phyloP scores from a whole-genome alignment of 2,888 invertebrate species.

The Ormyrus thymus region DNA sequence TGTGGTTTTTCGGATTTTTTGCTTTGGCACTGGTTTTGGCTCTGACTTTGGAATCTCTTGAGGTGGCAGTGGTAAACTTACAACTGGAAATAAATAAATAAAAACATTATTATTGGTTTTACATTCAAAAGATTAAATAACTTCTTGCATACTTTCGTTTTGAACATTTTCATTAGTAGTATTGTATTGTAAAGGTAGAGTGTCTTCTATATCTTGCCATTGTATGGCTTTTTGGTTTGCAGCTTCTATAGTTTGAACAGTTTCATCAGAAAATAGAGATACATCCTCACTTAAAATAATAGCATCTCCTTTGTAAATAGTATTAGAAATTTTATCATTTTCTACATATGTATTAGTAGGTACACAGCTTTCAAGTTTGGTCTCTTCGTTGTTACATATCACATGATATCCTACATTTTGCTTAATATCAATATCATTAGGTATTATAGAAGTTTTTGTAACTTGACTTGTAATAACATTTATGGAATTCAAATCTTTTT shows the following conservation, averaged over 20 bases:
- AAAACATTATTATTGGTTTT: no score
- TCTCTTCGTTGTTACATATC: slow-evolving; percentile 3
- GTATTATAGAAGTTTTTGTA: slow-evolving; percentile 28
- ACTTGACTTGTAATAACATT: slow-evolving; percentile 28
- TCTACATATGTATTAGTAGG: slow-evolving; percentile 1
- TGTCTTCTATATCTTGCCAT: neutral
- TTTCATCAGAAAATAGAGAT: slow-evolving; percentile 43
- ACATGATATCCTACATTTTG: slow-evolving; percentile 19
- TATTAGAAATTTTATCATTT: slow-evolving; percentile 3
- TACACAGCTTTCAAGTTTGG: neutral
- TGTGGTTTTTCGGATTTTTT: no score
- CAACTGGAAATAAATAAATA: no score
- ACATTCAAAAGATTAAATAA: no score
- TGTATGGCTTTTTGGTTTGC: neutral
- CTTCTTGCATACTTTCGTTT: no score
- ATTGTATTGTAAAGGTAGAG: neutral
- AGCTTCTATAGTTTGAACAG: neutral
- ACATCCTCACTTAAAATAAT: slow-evolving; percentile 1
- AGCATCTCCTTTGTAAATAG: slow-evolving; percentile 3
- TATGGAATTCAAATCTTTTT: slow-evolving; percentile 30
- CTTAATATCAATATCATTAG: slow-evolving; percentile 29
- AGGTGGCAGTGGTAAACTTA: no score
- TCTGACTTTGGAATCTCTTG: no score
- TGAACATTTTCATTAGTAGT: slow-evolving; percentile 1
- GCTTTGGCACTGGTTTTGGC: no score